Base-by-base conservation (phyloP, 2,113 vertebrate genomes). In the Calyptomena viridis region DNA sequence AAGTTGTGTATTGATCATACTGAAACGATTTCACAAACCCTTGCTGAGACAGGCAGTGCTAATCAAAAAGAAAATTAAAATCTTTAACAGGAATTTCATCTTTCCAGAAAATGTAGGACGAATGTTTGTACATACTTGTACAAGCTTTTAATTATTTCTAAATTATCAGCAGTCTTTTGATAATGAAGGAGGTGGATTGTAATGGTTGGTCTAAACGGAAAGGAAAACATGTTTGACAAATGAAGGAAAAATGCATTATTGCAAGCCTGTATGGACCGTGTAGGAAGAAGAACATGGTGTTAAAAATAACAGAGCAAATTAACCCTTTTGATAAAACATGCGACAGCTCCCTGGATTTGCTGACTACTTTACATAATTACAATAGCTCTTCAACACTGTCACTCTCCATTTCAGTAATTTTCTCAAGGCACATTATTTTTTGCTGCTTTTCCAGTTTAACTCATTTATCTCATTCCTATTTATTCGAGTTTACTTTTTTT, bases 261-360 rank as follows among this genome's bases (percentile, higher is more conserved):
- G 49, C 44, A 89, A 81, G 52, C 12, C 72, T 91, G 31, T 76
- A 91, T 50, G 56, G 76, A 95, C 73, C 55, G 30, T 2, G 20
- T 28, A 91, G 63, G 71, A 66, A 72, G 53, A 95, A 94, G 62
- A 83, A 63, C 76, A 71, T 8, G 5, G 33, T 7, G 2, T 67
- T 74, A 87, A 76, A 96, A 94, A 87, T 2, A 69, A 83, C 75
- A 93, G 28, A 91, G 24, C 9, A 91, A 84, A 95, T 95, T 81
- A 95, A 47, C 46, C 64, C 81, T 39, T 84, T 93, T 92, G 74
- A 89, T 87, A 89, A 92, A 95, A 86, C 27, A 93, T 74, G 55
- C 78, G 85, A 76, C 53, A 89, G 39, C n/a, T 91, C 58, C 39
- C 49, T 68, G 37, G 69, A 85, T 94, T 78, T 91, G 46, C 71